Conservation (phyloP, 2,797 vertebrate species). For the Peromyscus aztecus region DNA sequence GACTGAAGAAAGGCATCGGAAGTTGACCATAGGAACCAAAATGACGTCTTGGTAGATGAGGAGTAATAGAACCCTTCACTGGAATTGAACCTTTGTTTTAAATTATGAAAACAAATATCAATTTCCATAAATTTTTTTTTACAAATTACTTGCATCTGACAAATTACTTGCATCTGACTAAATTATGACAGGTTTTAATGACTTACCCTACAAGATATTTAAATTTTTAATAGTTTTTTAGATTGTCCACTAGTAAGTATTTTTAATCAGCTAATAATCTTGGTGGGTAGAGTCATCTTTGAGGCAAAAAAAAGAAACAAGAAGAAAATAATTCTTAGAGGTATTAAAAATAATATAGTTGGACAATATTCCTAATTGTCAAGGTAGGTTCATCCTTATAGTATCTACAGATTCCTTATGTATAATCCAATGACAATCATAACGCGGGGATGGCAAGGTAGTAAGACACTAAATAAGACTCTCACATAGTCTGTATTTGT, state of each 20-base stretch:
- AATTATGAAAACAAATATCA: constrained; percentile 77
- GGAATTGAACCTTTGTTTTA: constrained; percentile 92
- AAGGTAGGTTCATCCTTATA: background rate
- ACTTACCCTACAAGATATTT: background rate
- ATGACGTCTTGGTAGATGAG: constrained; percentile 89
- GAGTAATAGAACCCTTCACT: constrained; percentile 93
- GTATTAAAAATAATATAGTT: constrained; percentile 11
- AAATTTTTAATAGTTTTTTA: constrained; percentile 49
- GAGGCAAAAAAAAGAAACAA: constrained; percentile 49
- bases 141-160: constrained; percentile 48
- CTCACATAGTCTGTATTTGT: background rate
- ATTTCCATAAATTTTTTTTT: constrained; percentile 54
- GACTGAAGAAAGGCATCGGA: constrained; percentile 87
- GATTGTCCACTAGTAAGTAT: background rate
- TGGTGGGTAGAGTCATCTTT: constrained; percentile 5
- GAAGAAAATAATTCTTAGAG: background rate
- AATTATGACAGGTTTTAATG: constrained; percentile 40
- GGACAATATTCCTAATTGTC: background rate
- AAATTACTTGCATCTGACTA: constrained; percentile 40
- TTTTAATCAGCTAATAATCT: constrained; percentile 52
- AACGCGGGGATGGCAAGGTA: background rate
- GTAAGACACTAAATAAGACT: background rate
- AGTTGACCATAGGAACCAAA: constrained; percentile 91
- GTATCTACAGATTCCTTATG: background rate
- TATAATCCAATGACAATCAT: background rate